These are phyloP conservation scores for Manis crassicaudata DNA, from an alignment of 2,797 vertebrate genomes.

Conservation along the genomic window DNA sequence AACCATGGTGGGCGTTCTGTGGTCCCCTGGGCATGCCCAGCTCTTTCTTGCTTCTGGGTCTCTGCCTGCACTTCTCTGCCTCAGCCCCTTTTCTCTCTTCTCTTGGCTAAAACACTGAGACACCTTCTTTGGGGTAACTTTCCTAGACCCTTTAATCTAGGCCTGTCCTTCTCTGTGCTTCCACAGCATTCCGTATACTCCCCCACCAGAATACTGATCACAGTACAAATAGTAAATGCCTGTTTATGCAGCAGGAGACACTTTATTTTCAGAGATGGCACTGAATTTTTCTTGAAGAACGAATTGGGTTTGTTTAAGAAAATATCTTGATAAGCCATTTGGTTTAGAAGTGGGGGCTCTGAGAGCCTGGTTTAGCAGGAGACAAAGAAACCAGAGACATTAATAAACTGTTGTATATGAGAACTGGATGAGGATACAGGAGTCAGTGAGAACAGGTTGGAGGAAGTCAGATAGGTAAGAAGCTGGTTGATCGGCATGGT, in stretches of 20 bases:
- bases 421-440: neutral
- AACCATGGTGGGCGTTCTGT: neutral
- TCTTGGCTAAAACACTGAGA: neutral
- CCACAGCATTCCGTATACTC: neutral
- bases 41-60: neutral
- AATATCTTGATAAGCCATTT: neutral
- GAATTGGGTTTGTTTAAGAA: slow-evolving; percentile 8
- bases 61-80: neutral
- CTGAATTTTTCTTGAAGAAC: neutral
- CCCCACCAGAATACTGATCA: neutral
- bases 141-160: neutral
- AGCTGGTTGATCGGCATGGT: neutral
- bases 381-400: neutral
- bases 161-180: neutral
- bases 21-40: neutral
- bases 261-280: neutral
- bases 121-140: neutral
- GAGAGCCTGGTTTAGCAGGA: neutral
- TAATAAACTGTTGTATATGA: neutral
- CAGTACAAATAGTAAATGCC: neutral
- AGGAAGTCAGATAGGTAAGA: neutral
- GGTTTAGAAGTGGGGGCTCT: neutral
- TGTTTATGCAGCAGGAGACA: neutral
- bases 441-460: neutral
- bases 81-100: neutral